Conservation (phyloP, 2,113 vertebrate species). For the Mesocricetus auratus region DNA sequence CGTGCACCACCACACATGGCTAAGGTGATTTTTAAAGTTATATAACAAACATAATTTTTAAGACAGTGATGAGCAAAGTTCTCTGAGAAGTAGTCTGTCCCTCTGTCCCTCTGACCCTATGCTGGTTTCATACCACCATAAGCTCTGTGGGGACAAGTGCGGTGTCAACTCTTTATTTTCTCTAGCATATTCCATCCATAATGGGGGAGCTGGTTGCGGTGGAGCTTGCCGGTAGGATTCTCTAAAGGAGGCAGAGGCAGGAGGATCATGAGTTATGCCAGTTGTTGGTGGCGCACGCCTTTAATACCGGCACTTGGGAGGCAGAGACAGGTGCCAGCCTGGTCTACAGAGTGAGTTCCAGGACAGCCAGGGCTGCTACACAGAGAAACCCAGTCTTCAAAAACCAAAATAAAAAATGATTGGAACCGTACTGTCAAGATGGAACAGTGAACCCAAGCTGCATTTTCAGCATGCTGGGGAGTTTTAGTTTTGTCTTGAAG, state of each 20-base stretch:
- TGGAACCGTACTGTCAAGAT: neutral
- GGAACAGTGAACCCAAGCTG: neutral
- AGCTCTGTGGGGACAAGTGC: neutral
- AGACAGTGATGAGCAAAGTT: neutral
- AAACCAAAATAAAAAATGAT: no score
- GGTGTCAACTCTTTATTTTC: neutral
- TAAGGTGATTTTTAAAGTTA: neutral
- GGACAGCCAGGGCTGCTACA: no score
- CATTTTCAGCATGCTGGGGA: neutral
- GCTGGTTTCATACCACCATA: neutral
- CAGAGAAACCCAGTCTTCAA: no score
- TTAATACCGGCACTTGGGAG: no score
- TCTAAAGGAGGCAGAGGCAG: no score
- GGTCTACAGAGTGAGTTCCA: no score
- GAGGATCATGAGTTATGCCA: no score
- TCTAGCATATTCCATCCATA: neutral
- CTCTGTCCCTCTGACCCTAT: neutral
- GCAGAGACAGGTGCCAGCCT: no score
- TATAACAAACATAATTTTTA: neutral
- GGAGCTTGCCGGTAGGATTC: no score
- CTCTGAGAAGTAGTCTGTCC: neutral
- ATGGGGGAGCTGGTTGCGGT: neutral
- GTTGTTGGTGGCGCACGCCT: no score
- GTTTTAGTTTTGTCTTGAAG: neutral
- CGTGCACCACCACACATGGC: neutral